These are phyloP conservation scores for Nemurella pictetii DNA, from an alignment of 2,888 invertebrate genomes.

Conservation along the genomic window DNA sequence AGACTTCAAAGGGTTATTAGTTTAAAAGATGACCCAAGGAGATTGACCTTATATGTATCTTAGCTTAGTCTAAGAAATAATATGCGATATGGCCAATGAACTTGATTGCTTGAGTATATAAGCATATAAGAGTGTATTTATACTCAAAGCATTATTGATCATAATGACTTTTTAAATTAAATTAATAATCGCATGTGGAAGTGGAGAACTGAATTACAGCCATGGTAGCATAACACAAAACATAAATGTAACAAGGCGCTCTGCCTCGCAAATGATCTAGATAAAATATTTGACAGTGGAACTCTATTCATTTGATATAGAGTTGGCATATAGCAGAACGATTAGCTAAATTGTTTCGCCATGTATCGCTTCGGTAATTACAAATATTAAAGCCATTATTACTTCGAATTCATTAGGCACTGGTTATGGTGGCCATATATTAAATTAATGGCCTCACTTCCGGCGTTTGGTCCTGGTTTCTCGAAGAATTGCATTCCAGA, in stretches of 20 bases:
- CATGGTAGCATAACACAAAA: no score
- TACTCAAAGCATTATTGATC: not conserved
- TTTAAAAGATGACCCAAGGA: not conserved
- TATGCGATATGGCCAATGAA: slow-evolving; percentile 13
- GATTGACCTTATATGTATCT: slow-evolving; percentile 10
- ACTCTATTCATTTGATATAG: not conserved
- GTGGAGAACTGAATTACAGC: not conserved
- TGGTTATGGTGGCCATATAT: not conserved
- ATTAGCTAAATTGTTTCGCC: not conserved
- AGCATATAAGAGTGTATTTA: not conserved
- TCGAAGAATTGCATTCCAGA: not conserved
- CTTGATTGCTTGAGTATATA: not conserved
- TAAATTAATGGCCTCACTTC: not conserved
- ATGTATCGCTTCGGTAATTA: not conserved
- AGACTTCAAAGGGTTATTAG: slow-evolving; percentile 2
- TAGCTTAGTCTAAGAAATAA: slow-evolving; percentile 4
- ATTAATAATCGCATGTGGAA: not conserved
- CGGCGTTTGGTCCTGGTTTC: not conserved
- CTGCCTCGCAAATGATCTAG: not conserved
- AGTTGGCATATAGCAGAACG: not conserved
- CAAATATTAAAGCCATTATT: not conserved
- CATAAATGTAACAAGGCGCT: not conserved
- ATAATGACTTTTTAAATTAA: not conserved
- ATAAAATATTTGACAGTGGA: not conserved
- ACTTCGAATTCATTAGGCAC: not conserved